phyloP scores from a whole-genome alignment of 2,888 invertebrate genomes.

The Sturmia bella region DNA sequence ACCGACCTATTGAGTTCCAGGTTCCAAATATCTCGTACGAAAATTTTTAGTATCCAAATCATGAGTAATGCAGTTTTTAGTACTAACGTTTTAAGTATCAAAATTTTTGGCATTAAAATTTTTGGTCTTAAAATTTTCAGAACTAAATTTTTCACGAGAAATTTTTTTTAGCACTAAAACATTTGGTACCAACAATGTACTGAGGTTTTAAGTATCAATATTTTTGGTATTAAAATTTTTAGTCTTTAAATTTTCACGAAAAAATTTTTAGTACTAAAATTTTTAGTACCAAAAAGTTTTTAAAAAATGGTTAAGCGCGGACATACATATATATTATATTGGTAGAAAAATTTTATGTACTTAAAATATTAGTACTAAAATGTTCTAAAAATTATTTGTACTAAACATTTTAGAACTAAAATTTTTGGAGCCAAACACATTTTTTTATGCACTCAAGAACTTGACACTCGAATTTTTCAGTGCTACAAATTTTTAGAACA shows the following conservation, averaged over 20 bases:
- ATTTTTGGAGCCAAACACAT: not conserved
- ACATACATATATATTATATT: no score
- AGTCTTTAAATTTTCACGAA: not conserved
- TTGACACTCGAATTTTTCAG: no score
- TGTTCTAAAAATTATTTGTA: not conserved
- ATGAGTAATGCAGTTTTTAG: not conserved
- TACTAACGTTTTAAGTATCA: not conserved
- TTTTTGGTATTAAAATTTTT: not conserved
- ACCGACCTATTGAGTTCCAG: no score
- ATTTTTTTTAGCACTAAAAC: not conserved
- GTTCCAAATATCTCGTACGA: not conserved
- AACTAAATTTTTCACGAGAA: not conserved
- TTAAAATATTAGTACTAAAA: not conserved
- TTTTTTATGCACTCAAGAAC: no score
- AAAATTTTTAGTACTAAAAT: not conserved
- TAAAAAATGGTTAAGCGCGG: not conserved
- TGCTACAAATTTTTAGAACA: not conserved
- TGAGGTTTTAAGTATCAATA: no score
- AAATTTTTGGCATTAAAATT: not conserved
- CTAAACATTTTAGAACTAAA: not conserved
- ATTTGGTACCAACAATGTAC: not conserved
- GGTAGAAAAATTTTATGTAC: not conserved
- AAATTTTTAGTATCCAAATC: not conserved
- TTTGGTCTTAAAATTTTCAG: not conserved
- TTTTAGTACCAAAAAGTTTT: not conserved